Evolutionary conservation across 2,113 vertebrate genomes (phyloP), one percentile per base, ranked within the genome.

Genomic region (Cnemophilus loriae): DNA sequence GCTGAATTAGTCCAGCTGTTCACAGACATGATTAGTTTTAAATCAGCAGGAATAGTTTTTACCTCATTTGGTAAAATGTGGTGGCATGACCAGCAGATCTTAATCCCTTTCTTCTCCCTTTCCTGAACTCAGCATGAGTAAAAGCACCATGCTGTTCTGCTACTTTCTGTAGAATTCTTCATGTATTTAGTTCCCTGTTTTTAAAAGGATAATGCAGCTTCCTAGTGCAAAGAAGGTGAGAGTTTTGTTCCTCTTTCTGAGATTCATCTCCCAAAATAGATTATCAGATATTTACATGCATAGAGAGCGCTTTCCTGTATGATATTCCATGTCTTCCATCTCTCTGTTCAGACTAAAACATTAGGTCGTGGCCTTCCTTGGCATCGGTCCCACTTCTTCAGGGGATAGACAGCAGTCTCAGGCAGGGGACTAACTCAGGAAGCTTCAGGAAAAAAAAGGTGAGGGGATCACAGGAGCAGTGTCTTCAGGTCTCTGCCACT

Each of bases 341-440:
- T 91, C 16, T 88, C 77, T 89, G 50, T 68, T 82, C 80, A 89
- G 74, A 60, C 39, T 57, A 37, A 90, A 84, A 92, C 82, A 87
- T 94, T 32, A 81, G 73, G 94, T 94, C 6, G 6, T 30, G 74
- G 37, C 59, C 59, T 90, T 90, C 56, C 81, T 94, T 96, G 93
- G 89, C 71, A 21, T 52, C 3, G 0, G 1, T 81, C 47, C 84
- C 57, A 69, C 84, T 97, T 77, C 84, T 80, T 6, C 78, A 84
- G 93, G 22, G 39, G 12, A 10, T 27, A 94, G 55, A 49, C 37
- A 90, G 61, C 39, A 86, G 70, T 37, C 32, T 94, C 24, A 7
- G 2, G 6, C 83, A 84, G 67, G 61, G 84, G 39, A 74, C 81
- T 53, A 37, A 30, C n/a, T 91, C 7, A 4, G 55, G 68, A 87